phyloP scores from a whole-genome alignment of 2,797 vertebrate species.

The Mus spretus region DNA sequence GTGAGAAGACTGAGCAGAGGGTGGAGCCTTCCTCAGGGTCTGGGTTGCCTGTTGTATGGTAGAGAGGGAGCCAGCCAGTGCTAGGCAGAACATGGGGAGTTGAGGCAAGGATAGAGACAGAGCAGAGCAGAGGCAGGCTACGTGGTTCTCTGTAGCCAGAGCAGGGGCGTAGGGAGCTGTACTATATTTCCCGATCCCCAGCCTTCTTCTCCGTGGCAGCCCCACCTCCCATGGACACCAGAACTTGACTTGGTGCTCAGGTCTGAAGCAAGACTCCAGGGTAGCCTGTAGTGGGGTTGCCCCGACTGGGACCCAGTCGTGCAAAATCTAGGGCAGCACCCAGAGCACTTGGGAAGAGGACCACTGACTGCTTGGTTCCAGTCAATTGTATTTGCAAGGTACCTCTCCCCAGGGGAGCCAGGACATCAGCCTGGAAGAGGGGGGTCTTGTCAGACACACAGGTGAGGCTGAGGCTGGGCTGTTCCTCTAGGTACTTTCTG shows the following conservation, averaged over 20 bases:
- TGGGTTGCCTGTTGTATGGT: background rate
- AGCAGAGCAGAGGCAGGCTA: fast-evolving
- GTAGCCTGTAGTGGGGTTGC: background rate
- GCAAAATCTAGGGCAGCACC: background rate
- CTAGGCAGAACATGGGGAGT: background rate
- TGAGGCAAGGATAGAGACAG: background rate
- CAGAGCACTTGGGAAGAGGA: background rate
- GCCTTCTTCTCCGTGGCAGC: background rate
- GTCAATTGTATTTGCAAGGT: fast-evolving
- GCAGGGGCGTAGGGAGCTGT: background rate
- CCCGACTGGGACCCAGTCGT: background rate
- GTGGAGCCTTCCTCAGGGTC: background rate
- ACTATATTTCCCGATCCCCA: fast-evolving
- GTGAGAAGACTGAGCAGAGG: too few species aligned
- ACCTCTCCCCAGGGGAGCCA: fast-evolving
- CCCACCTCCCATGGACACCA: background rate
- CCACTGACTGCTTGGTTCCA: background rate
- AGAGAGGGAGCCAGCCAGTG: background rate
- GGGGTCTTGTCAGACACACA: background rate
- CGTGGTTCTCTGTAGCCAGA: background rate
- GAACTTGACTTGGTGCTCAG: background rate
- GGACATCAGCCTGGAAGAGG: background rate
- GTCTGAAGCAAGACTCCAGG: background rate
- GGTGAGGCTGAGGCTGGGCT: background rate
- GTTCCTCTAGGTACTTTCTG: background rate